A percentile compares a stretch with the other conserved stretches of the same genome.
phyloP scores from a whole-genome alignment of 2,113 vertebrate genomes.

The Sarotherodon lohbergeri region DNA sequence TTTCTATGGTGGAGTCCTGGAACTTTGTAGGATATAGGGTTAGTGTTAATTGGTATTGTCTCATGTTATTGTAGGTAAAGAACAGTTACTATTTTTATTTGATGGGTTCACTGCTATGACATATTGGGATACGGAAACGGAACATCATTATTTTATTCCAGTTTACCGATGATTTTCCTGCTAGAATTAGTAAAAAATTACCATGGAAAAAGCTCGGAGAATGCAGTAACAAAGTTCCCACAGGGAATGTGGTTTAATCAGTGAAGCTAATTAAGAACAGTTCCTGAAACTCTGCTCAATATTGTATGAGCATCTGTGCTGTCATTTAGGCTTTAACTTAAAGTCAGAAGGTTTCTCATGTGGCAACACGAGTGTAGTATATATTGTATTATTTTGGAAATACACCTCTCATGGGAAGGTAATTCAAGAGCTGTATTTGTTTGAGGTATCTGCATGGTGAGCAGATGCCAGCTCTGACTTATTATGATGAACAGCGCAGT shows the following conservation, averaged over 20 bases:
- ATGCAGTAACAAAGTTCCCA: background rate
- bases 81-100: background rate
- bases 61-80: background rate
- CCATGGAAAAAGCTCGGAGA: background rate
- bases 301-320: background rate
- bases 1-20: background rate
- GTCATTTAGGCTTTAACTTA: background rate
- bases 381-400: background rate
- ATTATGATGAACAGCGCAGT: background rate
- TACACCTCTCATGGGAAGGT: background rate
- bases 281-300: background rate
- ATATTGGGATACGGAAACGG: background rate
- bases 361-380: background rate
- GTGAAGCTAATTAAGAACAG: background rate
- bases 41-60: background rate
- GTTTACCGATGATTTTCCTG: background rate
- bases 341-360: background rate
- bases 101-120: background rate
- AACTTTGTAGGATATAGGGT: background rate
- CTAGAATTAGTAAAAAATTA: background rate
- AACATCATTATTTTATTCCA: background rate
- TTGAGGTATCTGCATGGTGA: background rate
- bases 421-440: slow-evolving; percentile 24
- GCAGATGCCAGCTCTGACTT: background rate
- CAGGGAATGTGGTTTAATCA: background rate